Base-by-base conservation (phyloP, 1,140 invertebrate species). In the Lepidurus couesii region DNA sequence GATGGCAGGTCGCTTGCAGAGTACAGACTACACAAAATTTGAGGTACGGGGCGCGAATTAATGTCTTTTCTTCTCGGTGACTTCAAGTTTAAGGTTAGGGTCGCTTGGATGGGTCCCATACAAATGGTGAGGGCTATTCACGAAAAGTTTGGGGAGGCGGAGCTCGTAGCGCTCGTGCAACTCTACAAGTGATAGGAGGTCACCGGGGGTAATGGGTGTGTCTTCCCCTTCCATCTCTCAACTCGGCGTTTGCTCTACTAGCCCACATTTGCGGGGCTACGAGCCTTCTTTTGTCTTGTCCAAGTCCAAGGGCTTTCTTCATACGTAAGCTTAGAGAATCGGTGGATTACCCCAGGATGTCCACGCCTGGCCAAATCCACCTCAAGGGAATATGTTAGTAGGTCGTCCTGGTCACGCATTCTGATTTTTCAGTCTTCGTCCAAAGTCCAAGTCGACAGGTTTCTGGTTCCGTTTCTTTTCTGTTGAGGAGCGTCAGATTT, bases 1-100 rank as follows among this genome's bases (percentile, higher is more conserved):
- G 24, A 53, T 65, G 44, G 65, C 45, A 77, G 44, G 76, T 53
- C 76, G 76, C 65, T 26, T 53, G 76, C 42, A 65, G 44, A 45
- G 76, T 65, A 7, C 53, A 65, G 53, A 65, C 53, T 65, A 65
- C 16, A n/a, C 53, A 13, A 77, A 26, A 8, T 10, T 21, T 53
- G 42, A 43, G 16, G 42, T 26, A 47, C 42, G 43, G 75, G 43
- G 75, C 75, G 42, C 76, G 44, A 77, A 47, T 47, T 45, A 77
- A 65, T 65, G 53, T 65, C 53, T 65, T 65, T 21, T 65, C 53
- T 65, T 13, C 53, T 65, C 53, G 16, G 53, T 21, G 21, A 65
- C 53, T 65, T 65, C 16, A 65, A 21, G 53, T 65, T 65, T 65
- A n/a, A 65, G 21, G 53, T 21, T 65, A 7, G 53, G 53, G 16